A percentile compares a stretch with the other conserved stretches of the same genome.
These are phyloP conservation scores for human (Homo sapiens) DNA, from an alignment of 2,113 vertebrate genomes.

Conservation along the genomic window GRCh38 chr1:211737501-211738000, in stretches of 20 bases:
- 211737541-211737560: not conserved
- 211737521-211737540: not conserved
- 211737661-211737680: not conserved
- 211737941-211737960: conserved; percentile 23
- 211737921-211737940: not conserved
- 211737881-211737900: not conserved
- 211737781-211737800: not conserved
- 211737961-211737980: conserved; percentile 32
- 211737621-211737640: not conserved
- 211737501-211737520: not conserved
- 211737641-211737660: not conserved
- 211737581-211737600: not conserved
- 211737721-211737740: not conserved
- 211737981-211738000: conserved; percentile 9
- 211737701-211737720: not conserved
- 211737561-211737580: not conserved
- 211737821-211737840: not conserved
- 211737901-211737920: not conserved
- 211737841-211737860: not conserved
- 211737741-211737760: not conserved
- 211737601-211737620: not conserved
- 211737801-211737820: not conserved
- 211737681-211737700: not conserved
- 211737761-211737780: not conserved
- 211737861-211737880: not conserved